Evolutionary conservation across 1,140 invertebrate genomes (phyloP).

Genomic region (roundworm (Caenorhabditis elegans)): DNA sequence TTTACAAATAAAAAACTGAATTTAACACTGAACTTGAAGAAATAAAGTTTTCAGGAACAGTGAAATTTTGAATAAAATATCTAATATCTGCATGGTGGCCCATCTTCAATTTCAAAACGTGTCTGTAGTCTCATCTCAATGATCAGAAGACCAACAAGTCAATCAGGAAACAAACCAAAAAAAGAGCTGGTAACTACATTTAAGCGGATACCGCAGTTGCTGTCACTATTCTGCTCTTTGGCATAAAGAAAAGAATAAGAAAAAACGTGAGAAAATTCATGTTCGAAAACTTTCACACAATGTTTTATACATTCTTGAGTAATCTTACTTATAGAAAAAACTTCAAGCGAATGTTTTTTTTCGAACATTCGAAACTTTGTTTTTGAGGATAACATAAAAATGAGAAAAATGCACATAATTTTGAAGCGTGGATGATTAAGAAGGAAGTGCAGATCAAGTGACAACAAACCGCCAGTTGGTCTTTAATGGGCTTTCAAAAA

Average conservation of each 20-base stretch:
- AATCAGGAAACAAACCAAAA: background rate
- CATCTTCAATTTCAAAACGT: no score
- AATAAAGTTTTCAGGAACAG: no score
- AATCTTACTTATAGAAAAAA: no score
- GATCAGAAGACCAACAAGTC: background rate
- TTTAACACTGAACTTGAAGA: no score
- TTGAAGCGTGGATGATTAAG: background rate
- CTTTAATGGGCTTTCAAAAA: background rate
- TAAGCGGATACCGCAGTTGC: background rate
- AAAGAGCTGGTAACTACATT: background rate
- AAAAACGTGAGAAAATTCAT: conserved; percentile 20
- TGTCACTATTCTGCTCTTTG: background rate
- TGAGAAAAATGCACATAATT: background rate
- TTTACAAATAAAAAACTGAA: no score
- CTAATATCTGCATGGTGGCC: no score
- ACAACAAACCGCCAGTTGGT: background rate
- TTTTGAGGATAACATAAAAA: background rate
- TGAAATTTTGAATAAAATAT: no score
- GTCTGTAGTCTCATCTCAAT: conserved; percentile 4
- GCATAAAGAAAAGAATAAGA: background rate
- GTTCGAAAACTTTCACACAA: background rate
- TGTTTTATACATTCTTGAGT: no score
- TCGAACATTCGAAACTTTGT: no score
- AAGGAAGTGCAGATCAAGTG: conserved; percentile 23
- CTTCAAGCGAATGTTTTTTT: no score